Conservation (phyloP, 2,888 invertebrate genomes). For the Nemapogon koenigi region DNA sequence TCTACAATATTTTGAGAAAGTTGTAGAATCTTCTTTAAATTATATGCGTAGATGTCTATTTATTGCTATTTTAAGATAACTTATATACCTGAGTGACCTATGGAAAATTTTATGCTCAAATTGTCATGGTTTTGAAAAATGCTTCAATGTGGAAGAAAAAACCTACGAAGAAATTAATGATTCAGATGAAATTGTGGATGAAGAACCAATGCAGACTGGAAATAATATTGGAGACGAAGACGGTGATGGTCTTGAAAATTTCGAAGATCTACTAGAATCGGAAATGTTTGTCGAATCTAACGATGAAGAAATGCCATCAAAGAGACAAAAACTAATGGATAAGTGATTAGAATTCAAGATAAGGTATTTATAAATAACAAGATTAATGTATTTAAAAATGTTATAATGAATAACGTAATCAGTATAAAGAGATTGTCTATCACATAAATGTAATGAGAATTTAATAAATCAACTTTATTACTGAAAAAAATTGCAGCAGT, state of each 20-base stretch:
- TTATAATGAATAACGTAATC: too few relatives aligned
- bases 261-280: conserved; percentile 19
- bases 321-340: conserved; percentile 19
- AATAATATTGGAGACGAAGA: conserved; percentile 18
- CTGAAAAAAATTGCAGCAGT: too few relatives aligned
- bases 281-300: conserved; percentile 18
- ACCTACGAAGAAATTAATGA: conserved; percentile 17
- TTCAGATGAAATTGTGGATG: conserved; percentile 15
- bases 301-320: conserved; percentile 19
- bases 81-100: too few relatives aligned
- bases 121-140: conserved; percentile 18
- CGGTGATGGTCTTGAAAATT: conserved; percentile 16
- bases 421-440: too few relatives aligned
- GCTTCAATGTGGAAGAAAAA: conserved; percentile 14
- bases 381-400: conserved; percentile 10
- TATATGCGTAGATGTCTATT: too few relatives aligned
- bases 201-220: conserved; percentile 17
- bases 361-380: conserved; percentile 16
- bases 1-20: too few relatives aligned
- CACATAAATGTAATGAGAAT: too few relatives aligned
- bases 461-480: too few relatives aligned
- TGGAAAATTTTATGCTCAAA: too few relatives aligned
- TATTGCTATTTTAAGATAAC: too few relatives aligned
- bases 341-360: conserved; percentile 19
- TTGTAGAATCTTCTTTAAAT: too few relatives aligned